Conservation (phyloP, 1,140 invertebrate species). For the Argopecten irradians region DNA sequence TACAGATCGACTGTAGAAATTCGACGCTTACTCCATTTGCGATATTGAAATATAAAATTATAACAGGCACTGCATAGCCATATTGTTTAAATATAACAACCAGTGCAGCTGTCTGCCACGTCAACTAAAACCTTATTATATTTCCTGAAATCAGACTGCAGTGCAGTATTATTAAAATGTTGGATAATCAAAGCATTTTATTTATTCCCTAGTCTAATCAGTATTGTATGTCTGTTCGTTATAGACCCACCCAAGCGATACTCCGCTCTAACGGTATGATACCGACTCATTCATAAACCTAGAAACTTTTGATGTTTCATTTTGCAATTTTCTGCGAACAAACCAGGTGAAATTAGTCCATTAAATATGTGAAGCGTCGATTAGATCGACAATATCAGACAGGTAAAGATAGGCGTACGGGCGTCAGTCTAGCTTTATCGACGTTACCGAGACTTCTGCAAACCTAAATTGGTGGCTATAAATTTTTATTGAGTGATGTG, state of each 20-base stretch:
- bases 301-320: constrained; percentile 17
- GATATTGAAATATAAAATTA: constrained; percentile 1
- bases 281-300: not conserved
- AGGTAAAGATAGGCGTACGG: not conserved
- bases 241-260: not conserved
- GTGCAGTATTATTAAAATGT: not conserved
- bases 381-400: not conserved
- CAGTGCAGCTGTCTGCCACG: not conserved
- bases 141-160: not conserved
- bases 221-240: not conserved
- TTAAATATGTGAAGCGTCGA: not conserved
- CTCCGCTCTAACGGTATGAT: not conserved
- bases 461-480: not conserved
- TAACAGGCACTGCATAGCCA: not conserved
- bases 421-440: not conserved
- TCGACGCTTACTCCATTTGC: not conserved
- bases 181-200: not conserved
- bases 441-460: not conserved
- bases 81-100: not conserved
- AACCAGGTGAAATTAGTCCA: not conserved
- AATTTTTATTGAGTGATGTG: not conserved
- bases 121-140: not conserved
- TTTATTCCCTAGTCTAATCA: not conserved
- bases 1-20: not conserved
- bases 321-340: not conserved